Evolutionary conservation across 2,888 invertebrate species (phyloP), one percentile per base, ranked within the genome.

Genomic region (Eupithecia subumbrata): DNA sequence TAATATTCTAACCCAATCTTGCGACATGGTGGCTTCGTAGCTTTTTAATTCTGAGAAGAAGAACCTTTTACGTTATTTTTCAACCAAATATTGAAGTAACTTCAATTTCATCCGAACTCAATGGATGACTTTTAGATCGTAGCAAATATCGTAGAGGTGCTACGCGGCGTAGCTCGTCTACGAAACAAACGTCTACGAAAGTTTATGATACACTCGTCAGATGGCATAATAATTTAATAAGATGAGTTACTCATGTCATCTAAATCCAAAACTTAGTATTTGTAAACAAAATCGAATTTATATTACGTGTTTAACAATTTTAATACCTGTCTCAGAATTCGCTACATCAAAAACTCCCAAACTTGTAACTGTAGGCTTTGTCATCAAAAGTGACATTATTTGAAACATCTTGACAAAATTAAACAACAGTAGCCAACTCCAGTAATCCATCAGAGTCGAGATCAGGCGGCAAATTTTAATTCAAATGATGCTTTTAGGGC

Each of bases 401-500:
- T 75, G 66, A 69, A 75, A 71, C 64, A 40, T 76, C 76, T 75
- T 45, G 45, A 66, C 67, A 43, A 78, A 76, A 75, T 76, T 76
- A 74, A 88, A 86, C 86, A 88, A 85, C 79, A 81, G 86, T 87
- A 84, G 84, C 86, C 86, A 85, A 88, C 74, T 85, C 86, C 56
- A 75, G 91, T 92, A 90, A 94, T 94, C 93, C 92, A 92, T 94
- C 94, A 93, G 88, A 87, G 92, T 90, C 92, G 90, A 91, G 92
- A 93, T 94, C 92, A 90, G 91, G 88, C 92, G 89, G 91, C 91
- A 94, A 95, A 95, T 94, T 94, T 95, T 94, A 94, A 94, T 95
- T 94, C 92, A 87, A 90, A 90, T 90, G 90, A 90, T 89, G 88
- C 91, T 90, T 89, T 92, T 91, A 91, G 91, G 91, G 91, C 88